A percentile compares a stretch with the other conserved stretches of the same genome.
phyloP scores from a whole-genome alignment of 2,113 vertebrate genomes.

The Nicator chloris region DNA sequence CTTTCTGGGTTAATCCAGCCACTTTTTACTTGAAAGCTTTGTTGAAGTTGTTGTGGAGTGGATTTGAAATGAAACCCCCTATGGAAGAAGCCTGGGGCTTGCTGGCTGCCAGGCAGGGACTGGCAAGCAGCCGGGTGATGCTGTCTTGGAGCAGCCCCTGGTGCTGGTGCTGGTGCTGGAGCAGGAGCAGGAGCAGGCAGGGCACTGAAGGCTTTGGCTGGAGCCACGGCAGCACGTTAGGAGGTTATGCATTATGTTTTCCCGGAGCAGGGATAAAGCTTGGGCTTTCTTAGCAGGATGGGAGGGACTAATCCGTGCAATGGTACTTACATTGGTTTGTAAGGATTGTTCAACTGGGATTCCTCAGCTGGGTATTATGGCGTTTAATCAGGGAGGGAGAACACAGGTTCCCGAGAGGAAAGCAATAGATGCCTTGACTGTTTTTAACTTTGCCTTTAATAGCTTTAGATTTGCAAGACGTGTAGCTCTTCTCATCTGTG shows the following conservation, averaged over 20 bases:
- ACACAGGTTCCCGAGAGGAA: neutral
- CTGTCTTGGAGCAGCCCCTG: rapidly evolving
- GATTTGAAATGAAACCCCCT: neutral
- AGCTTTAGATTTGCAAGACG: neutral
- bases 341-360: conserved; percentile 19
- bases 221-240: rapidly evolving
- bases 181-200: neutral
- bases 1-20: neutral
- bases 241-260: neutral
- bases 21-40: neutral
- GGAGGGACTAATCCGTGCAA: neutral
- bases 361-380: neutral
- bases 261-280: neutral
- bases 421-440: neutral
- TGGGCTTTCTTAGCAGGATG: neutral
- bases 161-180: neutral
- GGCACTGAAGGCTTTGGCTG: neutral
- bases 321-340: neutral
- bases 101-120: neutral
- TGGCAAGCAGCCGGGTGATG: rapidly evolving
- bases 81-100: neutral
- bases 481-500: neutral
- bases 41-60: neutral
- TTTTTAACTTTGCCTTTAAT: neutral
- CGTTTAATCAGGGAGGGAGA: neutral